A percentile compares a stretch with the other conserved stretches of the same genome.
Evolutionary conservation across 2,797 vertebrate species (phyloP).

Genomic region (Synaphobranchus kaupii): DNA sequence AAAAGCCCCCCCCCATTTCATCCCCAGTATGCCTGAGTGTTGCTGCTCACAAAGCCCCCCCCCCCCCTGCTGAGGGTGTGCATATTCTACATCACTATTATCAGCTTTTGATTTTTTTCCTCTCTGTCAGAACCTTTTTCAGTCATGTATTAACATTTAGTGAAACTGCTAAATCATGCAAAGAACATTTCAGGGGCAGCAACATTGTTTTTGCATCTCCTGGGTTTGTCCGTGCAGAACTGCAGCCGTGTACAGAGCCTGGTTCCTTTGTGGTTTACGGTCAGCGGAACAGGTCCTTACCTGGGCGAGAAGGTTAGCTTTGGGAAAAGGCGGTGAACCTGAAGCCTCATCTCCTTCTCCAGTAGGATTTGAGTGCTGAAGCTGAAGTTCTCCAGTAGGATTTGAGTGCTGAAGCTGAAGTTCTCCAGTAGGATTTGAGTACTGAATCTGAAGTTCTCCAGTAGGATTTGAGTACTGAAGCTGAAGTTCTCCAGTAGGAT

Average conservation of each 20-base stretch:
- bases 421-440: conserved; percentile 31
- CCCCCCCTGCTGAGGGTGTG: conserved; percentile 52
- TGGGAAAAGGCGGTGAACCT: not conserved
- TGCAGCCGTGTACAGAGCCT: too few species aligned
- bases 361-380: not conserved
- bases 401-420: conserved; percentile 61
- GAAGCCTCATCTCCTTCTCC: not conserved
- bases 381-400: conserved; percentile 46
- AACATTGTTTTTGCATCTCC: conserved; percentile 5
- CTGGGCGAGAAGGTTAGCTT: not conserved
- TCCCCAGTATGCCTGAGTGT: conserved; percentile 45
- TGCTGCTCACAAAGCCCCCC: conserved; percentile 42
- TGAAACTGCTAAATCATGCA: conserved; percentile 34
- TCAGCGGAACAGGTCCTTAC: not conserved
- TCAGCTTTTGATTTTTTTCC: conserved; percentile 59
- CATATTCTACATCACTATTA: conserved; percentile 60
- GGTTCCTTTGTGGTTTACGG: too few species aligned
- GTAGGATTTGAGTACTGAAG: not conserved
- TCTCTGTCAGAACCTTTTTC: conserved; percentile 54
- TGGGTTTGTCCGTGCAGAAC: conserved; percentile 36
- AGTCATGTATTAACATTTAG: conserved; percentile 57
- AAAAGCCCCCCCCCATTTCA: not conserved
- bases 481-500: conserved; percentile 51
- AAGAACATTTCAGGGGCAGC: conserved; percentile 21
- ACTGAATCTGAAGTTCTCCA: too few species aligned